Conservation (phyloP, 2,888 invertebrate genomes). For the Syrista parreyssii region DNA sequence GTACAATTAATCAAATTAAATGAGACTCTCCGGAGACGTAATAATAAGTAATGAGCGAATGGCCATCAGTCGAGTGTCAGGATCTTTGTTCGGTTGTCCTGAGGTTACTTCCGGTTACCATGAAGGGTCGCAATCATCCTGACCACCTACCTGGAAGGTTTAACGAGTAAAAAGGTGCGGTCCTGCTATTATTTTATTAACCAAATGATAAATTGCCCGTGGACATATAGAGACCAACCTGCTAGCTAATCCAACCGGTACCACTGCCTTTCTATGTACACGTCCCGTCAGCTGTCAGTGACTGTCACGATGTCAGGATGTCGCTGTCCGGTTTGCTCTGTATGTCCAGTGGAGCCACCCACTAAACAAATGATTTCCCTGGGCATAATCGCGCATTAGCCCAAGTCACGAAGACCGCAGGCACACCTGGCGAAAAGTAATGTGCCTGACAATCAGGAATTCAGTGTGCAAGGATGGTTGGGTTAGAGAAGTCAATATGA, state of each 20-base stretch:
- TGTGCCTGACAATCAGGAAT: neutral
- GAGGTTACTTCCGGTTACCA: neutral
- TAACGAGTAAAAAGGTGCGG: constrained; percentile 29
- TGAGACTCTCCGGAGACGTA: neutral
- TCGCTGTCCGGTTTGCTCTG: constrained; percentile 1
- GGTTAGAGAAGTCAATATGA: neutral
- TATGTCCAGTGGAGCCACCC: neutral
- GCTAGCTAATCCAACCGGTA: neutral
- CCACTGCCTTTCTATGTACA: constrained; percentile 2
- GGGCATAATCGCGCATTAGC: neutral
- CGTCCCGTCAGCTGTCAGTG: constrained; percentile 22
- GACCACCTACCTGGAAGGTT: constrained; percentile 13
- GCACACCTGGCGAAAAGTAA: neutral
- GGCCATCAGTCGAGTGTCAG: neutral
- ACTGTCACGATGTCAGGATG: constrained; percentile 14
- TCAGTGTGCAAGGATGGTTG: neutral
- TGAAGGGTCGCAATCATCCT: neutral
- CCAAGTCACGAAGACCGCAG: neutral
- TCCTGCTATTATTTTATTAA: constrained; percentile 39
- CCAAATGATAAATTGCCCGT: constrained; percentile 38
- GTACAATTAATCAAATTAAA: neutral
- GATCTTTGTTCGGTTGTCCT: neutral
- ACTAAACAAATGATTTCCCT: constrained; percentile 4
- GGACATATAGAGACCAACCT: constrained; percentile 15
- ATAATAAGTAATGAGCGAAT: neutral